Evolutionary conservation across 2,797 vertebrate genomes (phyloP).

Genomic region (Adelosebastes latens): DNA sequence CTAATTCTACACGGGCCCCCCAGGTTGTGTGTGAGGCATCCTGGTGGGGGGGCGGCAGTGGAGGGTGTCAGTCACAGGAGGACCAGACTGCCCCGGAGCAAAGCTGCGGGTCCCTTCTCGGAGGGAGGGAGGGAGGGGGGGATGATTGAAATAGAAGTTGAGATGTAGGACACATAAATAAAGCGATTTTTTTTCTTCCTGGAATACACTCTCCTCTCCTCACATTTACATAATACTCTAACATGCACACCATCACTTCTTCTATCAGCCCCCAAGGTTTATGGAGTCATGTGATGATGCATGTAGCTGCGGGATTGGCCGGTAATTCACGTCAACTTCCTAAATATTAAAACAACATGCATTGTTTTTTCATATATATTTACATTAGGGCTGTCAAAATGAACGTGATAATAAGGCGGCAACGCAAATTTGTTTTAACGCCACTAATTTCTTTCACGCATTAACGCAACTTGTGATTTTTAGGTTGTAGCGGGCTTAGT

Average conservation of each 20-base stretch:
- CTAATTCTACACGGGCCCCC: conserved; percentile 79
- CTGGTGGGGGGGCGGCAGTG: conserved; percentile 62
- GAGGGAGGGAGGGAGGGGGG: conserved; percentile 24
- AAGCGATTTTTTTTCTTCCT: conserved; percentile 46
- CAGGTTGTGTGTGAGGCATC: conserved; percentile 78
- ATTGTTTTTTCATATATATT: background rate
- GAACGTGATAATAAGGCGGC: no score
- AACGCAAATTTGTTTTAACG: no score
- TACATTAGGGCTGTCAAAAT: background rate
- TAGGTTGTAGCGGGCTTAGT: no score
- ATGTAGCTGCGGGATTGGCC: conserved; percentile 32
- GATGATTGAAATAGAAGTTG: conserved; percentile 82
- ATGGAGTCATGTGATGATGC: conserved; percentile 57
- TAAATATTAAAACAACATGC: conserved; percentile 41
- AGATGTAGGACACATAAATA: conserved; percentile 81
- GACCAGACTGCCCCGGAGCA: conserved; percentile 77
- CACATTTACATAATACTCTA: conserved; percentile 74
- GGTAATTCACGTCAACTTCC: conserved; percentile 34
- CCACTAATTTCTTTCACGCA: no score
- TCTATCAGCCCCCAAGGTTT: conserved; percentile 65
- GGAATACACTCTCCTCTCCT: conserved; percentile 58
- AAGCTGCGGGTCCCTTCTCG: conserved; percentile 72
- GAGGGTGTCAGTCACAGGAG: conserved; percentile 79
- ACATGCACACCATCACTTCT: conserved; percentile 57
- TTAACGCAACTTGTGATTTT: no score